Percentiles rank a stretch among this genome's conserved stretches.
Conservation (phyloP, 2,113 vertebrate species). For the Poeciliopsis retropinna region DNA sequence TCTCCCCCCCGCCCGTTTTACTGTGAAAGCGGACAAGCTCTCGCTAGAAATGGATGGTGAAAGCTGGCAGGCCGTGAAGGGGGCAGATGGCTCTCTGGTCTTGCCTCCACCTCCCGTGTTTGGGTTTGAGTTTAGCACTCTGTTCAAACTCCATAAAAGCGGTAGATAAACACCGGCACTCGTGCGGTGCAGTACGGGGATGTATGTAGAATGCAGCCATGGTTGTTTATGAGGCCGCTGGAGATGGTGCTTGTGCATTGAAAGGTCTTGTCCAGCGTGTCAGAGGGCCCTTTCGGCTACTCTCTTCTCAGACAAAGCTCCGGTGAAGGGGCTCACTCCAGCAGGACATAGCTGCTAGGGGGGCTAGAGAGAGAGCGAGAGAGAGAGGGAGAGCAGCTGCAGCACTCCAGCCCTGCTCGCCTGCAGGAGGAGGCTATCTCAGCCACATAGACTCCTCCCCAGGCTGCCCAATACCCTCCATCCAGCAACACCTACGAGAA, state of each 20-base stretch:
- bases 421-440: constrained; percentile 75
- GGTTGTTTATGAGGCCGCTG: constrained; percentile 53
- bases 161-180: constrained; percentile 76
- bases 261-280: constrained; percentile 79
- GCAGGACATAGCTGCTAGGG: constrained; percentile 77
- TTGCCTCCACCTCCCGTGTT: constrained; percentile 71
- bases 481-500: constrained; percentile 52
- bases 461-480: constrained; percentile 60
- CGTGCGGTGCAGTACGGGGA: constrained; percentile 62
- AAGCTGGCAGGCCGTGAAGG: constrained; percentile 69
- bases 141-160: constrained; percentile 74
- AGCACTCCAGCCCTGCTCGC: constrained; percentile 69
- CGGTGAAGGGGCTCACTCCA: constrained; percentile 79
- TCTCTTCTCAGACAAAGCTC: constrained; percentile 78
- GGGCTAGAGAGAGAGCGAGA: neutral
- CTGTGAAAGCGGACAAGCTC: constrained; percentile 60
- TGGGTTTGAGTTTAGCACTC: constrained; percentile 80
- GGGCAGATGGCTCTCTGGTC: constrained; percentile 71
- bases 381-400: constrained; percentile 49
- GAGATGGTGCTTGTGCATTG: constrained; percentile 70
- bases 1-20: constrained; percentile 42
- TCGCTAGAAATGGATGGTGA: constrained; percentile 57
- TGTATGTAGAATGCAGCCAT: constrained; percentile 32
- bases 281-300: constrained; percentile 80
- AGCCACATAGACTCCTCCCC: constrained; percentile 68